A percentile compares a stretch with the other conserved stretches of the same genome.
phyloP scores from a whole-genome alignment of 2,113 vertebrate species.

The Spermophilus dauricus region DNA sequence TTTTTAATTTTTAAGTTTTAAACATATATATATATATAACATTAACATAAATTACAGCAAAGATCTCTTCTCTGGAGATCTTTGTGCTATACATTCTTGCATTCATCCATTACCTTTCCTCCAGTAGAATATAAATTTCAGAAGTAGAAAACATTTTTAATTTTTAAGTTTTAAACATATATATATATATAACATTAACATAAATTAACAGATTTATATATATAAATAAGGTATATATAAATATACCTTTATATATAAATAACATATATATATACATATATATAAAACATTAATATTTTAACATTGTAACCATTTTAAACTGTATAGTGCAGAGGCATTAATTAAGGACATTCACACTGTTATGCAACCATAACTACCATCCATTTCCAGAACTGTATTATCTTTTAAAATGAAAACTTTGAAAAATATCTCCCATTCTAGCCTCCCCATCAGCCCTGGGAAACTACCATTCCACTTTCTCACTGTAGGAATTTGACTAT shows the following conservation, averaged over 20 bases:
- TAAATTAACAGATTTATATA: too few species aligned
- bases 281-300: not conserved
- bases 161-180: too few species aligned
- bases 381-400: not conserved
- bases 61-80: not conserved
- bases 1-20: too few species aligned
- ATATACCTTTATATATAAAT: too few species aligned
- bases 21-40: too few species aligned
- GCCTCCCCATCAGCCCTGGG: not conserved
- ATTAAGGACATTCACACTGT: not conserved
- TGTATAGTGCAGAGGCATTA: not conserved
- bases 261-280: not conserved
- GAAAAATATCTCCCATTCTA: not conserved
- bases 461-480: not conserved
- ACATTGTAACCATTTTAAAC: not conserved
- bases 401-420: not conserved
- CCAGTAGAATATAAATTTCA: not conserved
- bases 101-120: not conserved
- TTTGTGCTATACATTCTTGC: not conserved
- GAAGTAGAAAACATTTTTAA: not conserved
- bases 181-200: not conserved
- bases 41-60: too few species aligned
- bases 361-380: too few species aligned
- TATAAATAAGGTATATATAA: too few species aligned
- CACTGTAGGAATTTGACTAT: not conserved